Evolutionary conservation across 2,888 invertebrate genomes (phyloP), one percentile per base, ranked within the genome.

Genomic region (Cheilosia soror): DNA sequence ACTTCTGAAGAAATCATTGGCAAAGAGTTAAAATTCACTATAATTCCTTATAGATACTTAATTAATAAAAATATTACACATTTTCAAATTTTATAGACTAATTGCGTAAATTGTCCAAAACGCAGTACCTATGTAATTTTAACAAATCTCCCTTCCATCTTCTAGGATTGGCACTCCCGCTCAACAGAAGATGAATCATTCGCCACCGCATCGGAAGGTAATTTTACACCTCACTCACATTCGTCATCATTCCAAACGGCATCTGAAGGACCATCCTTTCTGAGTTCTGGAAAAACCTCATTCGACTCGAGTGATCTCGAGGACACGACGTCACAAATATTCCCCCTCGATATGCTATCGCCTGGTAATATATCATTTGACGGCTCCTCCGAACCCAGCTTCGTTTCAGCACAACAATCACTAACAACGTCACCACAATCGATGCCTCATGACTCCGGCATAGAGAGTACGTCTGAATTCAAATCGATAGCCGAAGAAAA

Each of bases 201-300:
- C 90, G 93, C 94, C 40, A 95, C 95, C 2, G 95, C 95, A 13
- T 95, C 95, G 0, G 95, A 95, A 88, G 94, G 94, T 88, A 95
- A 95, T 55, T 91, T 90, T 40, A 93, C 94, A 5, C 95, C 95
- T 33, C 95, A 94, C 79, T 95, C 95, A 5, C 93, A 95, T 73
- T 95, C 95, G 33, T 95, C 95, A 25, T 95, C 95, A 2, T 95
- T 95, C 91, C 95, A 95, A 89, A 95, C 95, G 0, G 95, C 95
- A 11, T 95, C 95, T 1, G 94, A 94, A 87, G 95, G 95, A 79
- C 94, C 94, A 27, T 94, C 94, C 90, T 94, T 94, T 93, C 93
- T 94, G 25, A 91, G 91, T 75, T 92, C 92, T 82, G 94, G 93
- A 31, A 93, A 93, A 87, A 93, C 92, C 81, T 92, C 92, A 29